Evolutionary conservation across 2,888 invertebrate species (phyloP), one percentile per base, ranked within the genome.

Genomic region (Lithophane socia): DNA sequence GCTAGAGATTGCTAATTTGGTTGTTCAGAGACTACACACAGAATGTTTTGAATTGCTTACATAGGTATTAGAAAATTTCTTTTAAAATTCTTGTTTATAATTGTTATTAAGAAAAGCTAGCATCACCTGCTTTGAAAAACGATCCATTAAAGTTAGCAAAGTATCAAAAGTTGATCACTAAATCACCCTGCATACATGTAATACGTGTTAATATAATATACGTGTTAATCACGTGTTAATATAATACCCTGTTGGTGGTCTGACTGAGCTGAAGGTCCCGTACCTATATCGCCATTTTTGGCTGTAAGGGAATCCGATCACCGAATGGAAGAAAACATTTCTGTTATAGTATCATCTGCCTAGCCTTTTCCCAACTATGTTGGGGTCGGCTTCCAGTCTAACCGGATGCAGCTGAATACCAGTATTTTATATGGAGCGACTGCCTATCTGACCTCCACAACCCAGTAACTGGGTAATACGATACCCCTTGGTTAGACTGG

Each of bases 171-270:
- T 65, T 47, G 12, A 21, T 47, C 44, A 37, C 52, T 47, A 47
- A 77, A 54, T 47, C 29, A 52, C n/a, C 29, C n/a, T 44, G 5
- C 60, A 52, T 37, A 78, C 13, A 18, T 29, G 56, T 8, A 65
- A 65, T 58, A 58, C 16, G 5, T 37, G 21, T n/a, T n/a, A n/a
- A n/a, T n/a, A n/a, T n/a, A n/a, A n/a, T n/a, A n/a, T n/a, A n/a
- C n/a, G n/a, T n/a, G 37, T 37, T 37, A 58, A 78, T 70, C 16
- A 44, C 21, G 13, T 73, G 66, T 67, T 73, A 67, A 80, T 67
- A 42, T 61, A 54, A 44, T 24, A 42, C 9, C 16, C 21, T 49
- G 12, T 24, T 52, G 24, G 24, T 16, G 8, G 21, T n/a, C 16
- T 44, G 13, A 2, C 42, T 42, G 18, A 10, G 42, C 3, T n/a